Percentiles rank a stretch among this genome's conserved stretches.
phyloP scores from a whole-genome alignment of 2,113 vertebrate genomes.

The Guaruba guarouba region DNA sequence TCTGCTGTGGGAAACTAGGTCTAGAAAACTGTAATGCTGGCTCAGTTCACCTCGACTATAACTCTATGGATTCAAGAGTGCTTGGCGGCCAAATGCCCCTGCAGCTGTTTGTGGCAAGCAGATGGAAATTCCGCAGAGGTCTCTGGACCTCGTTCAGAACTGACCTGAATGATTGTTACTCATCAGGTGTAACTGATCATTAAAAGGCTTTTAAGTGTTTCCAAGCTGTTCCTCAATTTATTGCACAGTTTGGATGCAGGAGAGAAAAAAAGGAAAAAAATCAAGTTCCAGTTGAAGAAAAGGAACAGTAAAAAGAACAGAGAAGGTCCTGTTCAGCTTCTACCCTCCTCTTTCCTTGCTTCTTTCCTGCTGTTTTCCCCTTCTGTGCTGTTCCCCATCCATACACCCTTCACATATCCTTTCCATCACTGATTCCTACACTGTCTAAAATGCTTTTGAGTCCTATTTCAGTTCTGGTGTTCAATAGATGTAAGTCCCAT shows the following conservation, averaged over 20 bases:
- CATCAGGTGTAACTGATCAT: slow-evolving; percentile 14
- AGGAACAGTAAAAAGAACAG: not conserved
- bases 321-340: not conserved
- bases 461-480: not conserved
- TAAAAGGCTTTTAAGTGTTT: slow-evolving; percentile 26
- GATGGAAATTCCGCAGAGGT: slow-evolving; percentile 26
- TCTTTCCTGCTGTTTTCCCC: not conserved
- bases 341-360: not conserved
- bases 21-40: not conserved
- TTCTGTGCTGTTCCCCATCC: not conserved
- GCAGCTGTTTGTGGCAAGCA: not conserved
- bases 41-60: not conserved
- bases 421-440: not conserved
- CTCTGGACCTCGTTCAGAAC: not conserved
- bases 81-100: not conserved
- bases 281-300: not conserved
- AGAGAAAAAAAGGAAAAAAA: not conserved
- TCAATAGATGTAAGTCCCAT: slow-evolving; percentile 41
- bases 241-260: not conserved
- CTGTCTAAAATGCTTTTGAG: not conserved
- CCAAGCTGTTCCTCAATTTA: slow-evolving; percentile 7
- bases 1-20: not conserved
- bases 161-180: slow-evolving; percentile 24
- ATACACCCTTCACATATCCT: not conserved
- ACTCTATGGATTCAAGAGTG: not conserved